phyloP scores from a whole-genome alignment of 2,888 invertebrate species.

The Entomobrya proxima region DNA sequence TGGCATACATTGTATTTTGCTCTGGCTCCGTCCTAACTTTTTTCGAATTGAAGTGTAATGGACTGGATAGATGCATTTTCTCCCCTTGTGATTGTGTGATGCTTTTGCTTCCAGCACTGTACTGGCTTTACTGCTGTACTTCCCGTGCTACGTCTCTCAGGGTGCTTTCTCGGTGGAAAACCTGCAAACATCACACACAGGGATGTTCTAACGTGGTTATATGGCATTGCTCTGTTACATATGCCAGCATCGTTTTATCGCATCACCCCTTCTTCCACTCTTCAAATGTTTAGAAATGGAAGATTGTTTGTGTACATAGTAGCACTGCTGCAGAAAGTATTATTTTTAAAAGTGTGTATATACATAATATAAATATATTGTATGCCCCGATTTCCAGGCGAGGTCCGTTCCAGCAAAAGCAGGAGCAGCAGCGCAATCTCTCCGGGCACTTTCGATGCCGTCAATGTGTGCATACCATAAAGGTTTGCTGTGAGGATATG shows the following conservation, averaged over 20 bases:
- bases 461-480: background rate
- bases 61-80: slow-evolving; percentile 35
- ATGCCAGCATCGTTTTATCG: slow-evolving; percentile 10
- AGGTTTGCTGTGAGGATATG: background rate
- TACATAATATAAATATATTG: background rate
- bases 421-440: slow-evolving; percentile 30
- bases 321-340: no score
- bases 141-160: background rate
- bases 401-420: slow-evolving; percentile 14
- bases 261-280: slow-evolving; percentile 30
- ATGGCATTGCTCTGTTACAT: background rate
- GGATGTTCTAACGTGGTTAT: background rate
- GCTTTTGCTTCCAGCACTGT: background rate
- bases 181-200: background rate
- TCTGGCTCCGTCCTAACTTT: no score
- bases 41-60: slow-evolving; percentile 32
- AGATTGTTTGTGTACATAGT: slow-evolving; percentile 27
- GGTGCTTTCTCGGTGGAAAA: slow-evolving; percentile 37
- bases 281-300: slow-evolving; percentile 30
- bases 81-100: slow-evolving; percentile 21
- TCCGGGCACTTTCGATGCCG: slow-evolving; percentile 14
- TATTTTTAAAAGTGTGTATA: no score
- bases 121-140: background rate
- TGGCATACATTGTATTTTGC: background rate
- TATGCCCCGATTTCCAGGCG: slow-evolving; percentile 5